A percentile compares a stretch with the other conserved stretches of the same genome.
Conservation (phyloP, 2,113 vertebrate species). For the Sebastes fasciatus region DNA sequence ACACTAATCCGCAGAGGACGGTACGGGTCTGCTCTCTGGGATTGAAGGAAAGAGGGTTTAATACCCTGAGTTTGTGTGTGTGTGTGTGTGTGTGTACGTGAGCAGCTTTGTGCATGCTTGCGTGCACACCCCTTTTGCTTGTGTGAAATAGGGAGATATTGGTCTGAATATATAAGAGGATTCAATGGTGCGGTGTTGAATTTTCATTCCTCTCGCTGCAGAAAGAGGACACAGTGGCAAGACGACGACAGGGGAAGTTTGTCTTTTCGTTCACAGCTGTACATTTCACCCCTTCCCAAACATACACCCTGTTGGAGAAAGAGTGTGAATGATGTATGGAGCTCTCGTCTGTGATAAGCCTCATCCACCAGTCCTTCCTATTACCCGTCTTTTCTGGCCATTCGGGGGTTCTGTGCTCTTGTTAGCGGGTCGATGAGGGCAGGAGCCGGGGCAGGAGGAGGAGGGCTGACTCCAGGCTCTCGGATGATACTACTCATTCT, state of each 20-base stretch:
- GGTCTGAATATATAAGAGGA: constrained; percentile 72
- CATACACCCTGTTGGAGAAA: constrained; percentile 31
- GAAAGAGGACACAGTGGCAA: constrained; percentile 31
- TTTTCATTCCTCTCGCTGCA: constrained; percentile 64
- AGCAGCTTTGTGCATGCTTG: constrained; percentile 46
- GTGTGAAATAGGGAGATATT: constrained; percentile 72
- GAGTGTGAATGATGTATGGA: constrained; percentile 71
- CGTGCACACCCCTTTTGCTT: constrained; percentile 39
- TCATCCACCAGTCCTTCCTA: constrained; percentile 45
- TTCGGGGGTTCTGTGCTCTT: constrained; percentile 44
- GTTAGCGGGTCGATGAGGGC: constrained; percentile 67
- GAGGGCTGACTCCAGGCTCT: constrained; percentile 37
- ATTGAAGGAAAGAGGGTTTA: constrained; percentile 69
- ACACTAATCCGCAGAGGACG: constrained; percentile 59
- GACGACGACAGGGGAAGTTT: constrained; percentile 37
- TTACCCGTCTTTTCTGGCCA: constrained; percentile 41
- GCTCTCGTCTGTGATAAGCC: constrained; percentile 55
- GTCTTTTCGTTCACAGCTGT: constrained; percentile 39
- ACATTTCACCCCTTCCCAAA: constrained; percentile 6
- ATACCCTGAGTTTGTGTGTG: constrained; percentile 46
- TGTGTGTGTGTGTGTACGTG: constrained; percentile 4
- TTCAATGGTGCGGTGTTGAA: constrained; percentile 60
- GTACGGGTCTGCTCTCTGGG: constrained; percentile 57
- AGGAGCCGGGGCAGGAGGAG: constrained; percentile 18
- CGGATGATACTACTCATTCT: constrained; percentile 55